Conservation (phyloP, 2,888 invertebrate genomes). For the Aporophyla lueneburgensis region DNA sequence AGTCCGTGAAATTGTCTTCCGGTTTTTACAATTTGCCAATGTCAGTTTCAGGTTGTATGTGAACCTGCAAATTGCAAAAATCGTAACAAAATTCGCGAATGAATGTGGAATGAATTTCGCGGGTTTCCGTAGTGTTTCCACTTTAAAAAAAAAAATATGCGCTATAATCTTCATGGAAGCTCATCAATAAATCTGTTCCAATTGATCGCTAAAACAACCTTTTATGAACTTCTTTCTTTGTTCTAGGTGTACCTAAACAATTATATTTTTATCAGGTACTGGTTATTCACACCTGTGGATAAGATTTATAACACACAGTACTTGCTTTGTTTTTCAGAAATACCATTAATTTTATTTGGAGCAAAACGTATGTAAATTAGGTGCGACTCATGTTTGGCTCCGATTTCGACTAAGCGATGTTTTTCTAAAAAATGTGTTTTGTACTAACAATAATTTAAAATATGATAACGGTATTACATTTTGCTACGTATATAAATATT, state of each 20-base stretch:
- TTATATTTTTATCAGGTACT: constrained; percentile 1
- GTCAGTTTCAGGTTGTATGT: too few species aligned
- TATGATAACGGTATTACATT: not conserved
- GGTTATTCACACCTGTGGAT: not conserved
- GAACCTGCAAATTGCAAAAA: too few species aligned
- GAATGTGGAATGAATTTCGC: too few species aligned
- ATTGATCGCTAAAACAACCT: constrained; percentile 22
- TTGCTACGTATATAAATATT: constrained; percentile 9
- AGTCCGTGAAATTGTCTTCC: too few species aligned
- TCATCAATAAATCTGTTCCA: not conserved
- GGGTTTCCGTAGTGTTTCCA: too few species aligned
- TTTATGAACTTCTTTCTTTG: not conserved
- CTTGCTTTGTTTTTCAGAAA: not conserved
- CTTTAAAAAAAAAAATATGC: too few species aligned
- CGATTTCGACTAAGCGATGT: not conserved
- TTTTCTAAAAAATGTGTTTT: not conserved
- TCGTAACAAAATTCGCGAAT: too few species aligned
- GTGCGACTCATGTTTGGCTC: not conserved
- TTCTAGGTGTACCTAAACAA: not conserved
- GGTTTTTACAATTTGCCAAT: too few species aligned
- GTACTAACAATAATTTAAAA: not conserved
- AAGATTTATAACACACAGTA: not conserved
- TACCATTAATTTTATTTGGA: not conserved
- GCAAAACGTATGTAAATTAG: not conserved
- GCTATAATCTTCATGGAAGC: not conserved